Percentiles rank a stretch among this genome's conserved stretches.
Conservation (phyloP, 2,888 invertebrate genomes). For the Drosophila aldrichi region DNA sequence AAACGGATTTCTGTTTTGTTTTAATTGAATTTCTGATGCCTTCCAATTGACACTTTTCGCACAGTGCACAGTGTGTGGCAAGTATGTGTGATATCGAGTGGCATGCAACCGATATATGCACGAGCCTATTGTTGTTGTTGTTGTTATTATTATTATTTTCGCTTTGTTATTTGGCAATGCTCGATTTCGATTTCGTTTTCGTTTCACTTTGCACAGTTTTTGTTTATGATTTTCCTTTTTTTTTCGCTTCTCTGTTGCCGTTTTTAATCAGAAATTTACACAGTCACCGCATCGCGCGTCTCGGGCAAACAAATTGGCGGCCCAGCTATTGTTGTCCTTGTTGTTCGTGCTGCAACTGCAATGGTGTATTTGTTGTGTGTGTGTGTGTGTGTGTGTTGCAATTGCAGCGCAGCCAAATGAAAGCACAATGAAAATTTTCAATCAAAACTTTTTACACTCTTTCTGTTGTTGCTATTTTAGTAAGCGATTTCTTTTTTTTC, state of each 20-base stretch:
- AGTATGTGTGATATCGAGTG: constrained; percentile 10
- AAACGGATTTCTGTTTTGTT: constrained; percentile 10
- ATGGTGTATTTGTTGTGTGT: constrained; percentile 22
- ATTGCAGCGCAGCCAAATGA: constrained; percentile 52
- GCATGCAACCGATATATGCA: constrained; percentile 26
- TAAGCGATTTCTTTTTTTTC: constrained; percentile 10
- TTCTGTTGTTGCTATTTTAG: constrained; percentile 29
- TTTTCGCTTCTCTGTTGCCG: constrained; percentile 35
- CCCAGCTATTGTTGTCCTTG: constrained; percentile 35
- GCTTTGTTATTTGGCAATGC: constrained; percentile 16
- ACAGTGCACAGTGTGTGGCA: constrained; percentile 18
- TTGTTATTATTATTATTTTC: not conserved
- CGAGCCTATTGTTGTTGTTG: constrained; percentile 13
- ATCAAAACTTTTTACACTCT: constrained; percentile 72
- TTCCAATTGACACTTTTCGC: constrained; percentile 37
- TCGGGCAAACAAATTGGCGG: constrained; percentile 49
- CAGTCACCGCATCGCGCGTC: constrained; percentile 61
- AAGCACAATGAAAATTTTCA: constrained; percentile 76
- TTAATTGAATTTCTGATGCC: constrained; percentile 7
- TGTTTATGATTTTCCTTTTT: constrained; percentile 7
- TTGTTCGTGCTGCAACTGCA: constrained; percentile 34
- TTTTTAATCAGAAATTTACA: constrained; percentile 76
- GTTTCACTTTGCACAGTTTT: constrained; percentile 33
- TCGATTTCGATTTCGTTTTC: constrained; percentile 25
- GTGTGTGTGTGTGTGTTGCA: constrained; percentile 10